Percentiles rank a stretch among this genome's conserved stretches.
phyloP scores from a whole-genome alignment of 2,797 vertebrate species.

The Intellagama lesueurii region DNA sequence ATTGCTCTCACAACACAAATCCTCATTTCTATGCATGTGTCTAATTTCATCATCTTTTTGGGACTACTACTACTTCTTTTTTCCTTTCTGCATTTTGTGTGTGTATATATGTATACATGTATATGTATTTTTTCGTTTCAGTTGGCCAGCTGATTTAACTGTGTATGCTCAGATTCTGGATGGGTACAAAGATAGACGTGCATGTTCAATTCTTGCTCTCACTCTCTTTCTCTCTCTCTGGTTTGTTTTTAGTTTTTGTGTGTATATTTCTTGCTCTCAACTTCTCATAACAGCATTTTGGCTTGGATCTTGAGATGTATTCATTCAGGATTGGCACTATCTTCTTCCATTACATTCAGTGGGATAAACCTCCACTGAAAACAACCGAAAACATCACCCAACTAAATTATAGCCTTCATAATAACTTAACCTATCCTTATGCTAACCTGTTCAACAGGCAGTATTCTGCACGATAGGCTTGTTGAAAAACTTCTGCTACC shows the following conservation, averaged over 20 bases:
- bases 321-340: neutral
- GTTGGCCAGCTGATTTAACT: constrained; percentile 52
- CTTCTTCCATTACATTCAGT: neutral
- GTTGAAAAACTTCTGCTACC: constrained; percentile 52
- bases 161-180: constrained; percentile 56
- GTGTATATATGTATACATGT: constrained; percentile 64
- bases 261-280: constrained; percentile 54
- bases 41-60: constrained; percentile 76
- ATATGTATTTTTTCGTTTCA: constrained; percentile 3
- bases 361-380: neutral
- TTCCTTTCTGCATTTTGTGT: constrained; percentile 76
- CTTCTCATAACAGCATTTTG: constrained; percentile 55
- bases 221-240: constrained; percentile 73
- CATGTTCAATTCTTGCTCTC: constrained; percentile 70
- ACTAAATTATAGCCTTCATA: constrained; percentile 55
- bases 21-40: constrained; percentile 89
- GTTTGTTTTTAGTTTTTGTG: no score
- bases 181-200: constrained; percentile 57
- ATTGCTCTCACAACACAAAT: constrained; percentile 83
- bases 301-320: constrained; percentile 4
- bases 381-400: neutral
- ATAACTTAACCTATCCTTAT: constrained; percentile 50
- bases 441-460: constrained; percentile 51
- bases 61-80: constrained; percentile 60
- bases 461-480: constrained; percentile 62